Conservation (phyloP, 1,140 invertebrate genomes). For the Drosophila murphyi region DNA sequence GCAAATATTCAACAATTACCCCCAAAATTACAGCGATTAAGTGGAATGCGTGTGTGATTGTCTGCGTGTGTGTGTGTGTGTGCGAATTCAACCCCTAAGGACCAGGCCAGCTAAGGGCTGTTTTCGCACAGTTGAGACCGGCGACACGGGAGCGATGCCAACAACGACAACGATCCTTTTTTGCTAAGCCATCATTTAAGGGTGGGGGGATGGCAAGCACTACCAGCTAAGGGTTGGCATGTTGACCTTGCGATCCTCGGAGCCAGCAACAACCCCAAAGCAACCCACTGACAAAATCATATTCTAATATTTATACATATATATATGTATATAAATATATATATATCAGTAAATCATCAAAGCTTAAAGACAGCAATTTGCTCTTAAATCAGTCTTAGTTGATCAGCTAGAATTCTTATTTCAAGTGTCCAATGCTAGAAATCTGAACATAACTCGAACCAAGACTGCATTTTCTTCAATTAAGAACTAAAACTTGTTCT, state of each 20-base stretch:
- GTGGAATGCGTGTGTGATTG: background rate
- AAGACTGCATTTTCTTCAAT: no score
- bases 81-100: conserved; percentile 53
- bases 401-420: no score
- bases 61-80: conserved; percentile 1
- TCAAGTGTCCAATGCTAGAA: no score
- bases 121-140: conserved; percentile 4
- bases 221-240: background rate
- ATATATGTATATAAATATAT: no score
- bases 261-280: background rate
- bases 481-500: no score
- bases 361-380: no score
- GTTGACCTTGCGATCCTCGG: background rate
- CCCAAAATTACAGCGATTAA: conserved; percentile 49
- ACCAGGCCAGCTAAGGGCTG: conserved; percentile 42
- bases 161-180: background rate
- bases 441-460: no score
- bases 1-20: conserved; percentile 59
- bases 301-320: no score
- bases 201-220: background rate
- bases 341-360: no score
- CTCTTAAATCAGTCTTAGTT: no score
- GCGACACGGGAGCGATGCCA: conserved; percentile 1
- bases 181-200: background rate
- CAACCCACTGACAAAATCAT: no score